Base-by-base conservation (phyloP, 2,888 invertebrate genomes). In the Plagodis pulveraria region DNA sequence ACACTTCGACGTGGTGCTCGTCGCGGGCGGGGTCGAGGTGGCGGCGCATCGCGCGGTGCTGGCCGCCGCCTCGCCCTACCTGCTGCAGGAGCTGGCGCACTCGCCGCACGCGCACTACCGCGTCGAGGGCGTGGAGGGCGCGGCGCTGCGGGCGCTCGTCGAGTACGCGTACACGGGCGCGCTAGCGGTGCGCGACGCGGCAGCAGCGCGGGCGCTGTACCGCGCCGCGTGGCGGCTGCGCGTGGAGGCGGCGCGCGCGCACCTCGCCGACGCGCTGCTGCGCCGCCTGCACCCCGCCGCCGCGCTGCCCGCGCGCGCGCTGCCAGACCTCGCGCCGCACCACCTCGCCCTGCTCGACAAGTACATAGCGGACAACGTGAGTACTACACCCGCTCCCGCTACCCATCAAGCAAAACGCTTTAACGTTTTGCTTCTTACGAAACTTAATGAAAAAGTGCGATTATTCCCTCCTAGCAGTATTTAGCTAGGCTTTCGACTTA, bases 1-100 rank as follows among this genome's bases (percentile, higher is more conserved):
- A 82, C 97, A 98, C 88, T 98, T 96, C 91, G 98, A 98, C 91
- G 96, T 96, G 72, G 94, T 96, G 77, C 93, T 98, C 74, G 95
- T 96, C 84, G 97, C 96, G 79, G 94, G 94, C 91, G 93, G 93
- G 60, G 84, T 75, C 59, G 89, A 87, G 77, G 78, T 87, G 69
- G 71, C 87, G 36, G 97, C 97, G 84, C 98, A 98, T 84, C 93
- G 96, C 71, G 96, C 96, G 51, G 96, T 97, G 60, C 91, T 97
- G 72, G 97, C 96, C 5, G 96, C 96, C 69, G 95, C 95, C 49
- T 96, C 96, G 69, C 95, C 96, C 6, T 95, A 95, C 83, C 93
- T 97, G 66, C 95, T 97, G 79, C 71, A 71, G 74, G 87, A 96
- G 72, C 95, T 97, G 53, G 74, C 72, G 67, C 69, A 43, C 36